Base-by-base conservation (phyloP, 2,113 vertebrate species). In the Megaleporinus macrocephalus region DNA sequence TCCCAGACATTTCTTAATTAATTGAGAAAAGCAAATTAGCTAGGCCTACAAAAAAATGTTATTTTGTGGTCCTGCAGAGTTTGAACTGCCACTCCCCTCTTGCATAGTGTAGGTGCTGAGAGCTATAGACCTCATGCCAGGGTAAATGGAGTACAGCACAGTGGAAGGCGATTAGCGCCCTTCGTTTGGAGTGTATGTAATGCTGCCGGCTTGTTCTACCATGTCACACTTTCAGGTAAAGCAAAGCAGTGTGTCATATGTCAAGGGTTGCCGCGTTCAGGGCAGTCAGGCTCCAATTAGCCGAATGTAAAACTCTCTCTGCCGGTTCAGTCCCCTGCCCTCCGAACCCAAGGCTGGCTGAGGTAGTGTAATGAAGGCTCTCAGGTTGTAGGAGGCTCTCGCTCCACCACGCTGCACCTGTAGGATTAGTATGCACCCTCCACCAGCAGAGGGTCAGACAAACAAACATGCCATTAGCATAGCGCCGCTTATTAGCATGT, bases 381-480 rank as follows among this genome's bases (percentile, higher is more conserved):
- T 81, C 69, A 29, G 68, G 29, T 57, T 24, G 63, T 33, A 36
- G 18, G 41, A 66, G 73, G 65, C 79, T 44, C 26, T 14, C 9
- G 11, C 14, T 20, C 59, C 72, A 26, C 73, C 24, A 1, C 27
- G 29, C 57, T 72, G 78, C 79, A 86, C 83, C 78, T 86, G 86
- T 71, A 72, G 66, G 75, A 89, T 89, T 88, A 86, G 77, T 78
- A 87, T 84, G 76, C 86, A 81, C 73, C 70, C 53, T 24, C 29
- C 80, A 83, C 73, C 79, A 74, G 81, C 70, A 68, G 61, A 79
- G 81, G 87, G 87, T 84, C 82, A 86, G 73, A 71, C 65, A 86
- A 86, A 86, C 87, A 88, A 84, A 41, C 74, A 68, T 36, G 1
- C 49, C 71, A 87, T 89, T 87, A 83, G 86, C 84, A 81, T 85